Percentiles rank a stretch among this genome's conserved stretches.
phyloP scores from a whole-genome alignment of 2,888 invertebrate genomes.

The Drosophila siamana region DNA sequence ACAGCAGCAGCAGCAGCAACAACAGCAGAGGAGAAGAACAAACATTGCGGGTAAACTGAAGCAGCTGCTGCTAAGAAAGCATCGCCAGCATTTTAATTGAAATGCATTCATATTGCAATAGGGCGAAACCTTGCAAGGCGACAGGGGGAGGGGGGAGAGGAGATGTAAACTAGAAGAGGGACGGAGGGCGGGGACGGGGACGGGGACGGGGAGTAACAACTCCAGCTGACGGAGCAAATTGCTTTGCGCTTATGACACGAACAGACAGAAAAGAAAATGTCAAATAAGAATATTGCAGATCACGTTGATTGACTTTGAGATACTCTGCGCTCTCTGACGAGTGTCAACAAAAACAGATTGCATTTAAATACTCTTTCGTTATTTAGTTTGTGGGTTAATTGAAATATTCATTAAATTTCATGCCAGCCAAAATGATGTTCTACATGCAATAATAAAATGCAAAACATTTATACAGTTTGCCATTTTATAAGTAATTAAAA shows the following conservation, averaged over 20 bases:
- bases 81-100: conserved; percentile 69
- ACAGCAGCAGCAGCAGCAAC: too few species aligned
- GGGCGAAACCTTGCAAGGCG: conserved; percentile 31
- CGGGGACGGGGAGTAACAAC: conserved; percentile 21
- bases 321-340: conserved; percentile 12
- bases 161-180: neutral
- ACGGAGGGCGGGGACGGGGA: neutral
- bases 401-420: too few species aligned
- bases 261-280: conserved; percentile 48
- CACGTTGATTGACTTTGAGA: neutral
- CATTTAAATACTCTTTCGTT: neutral
- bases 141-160: too few species aligned
- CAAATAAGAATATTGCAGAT: conserved; percentile 22
- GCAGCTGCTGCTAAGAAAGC: conserved; percentile 70
- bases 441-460: too few species aligned
- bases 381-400: neutral
- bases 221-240: conserved; percentile 70
- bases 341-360: neutral
- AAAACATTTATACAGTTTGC: too few species aligned
- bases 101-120: conserved; percentile 76
- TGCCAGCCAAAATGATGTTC: too few species aligned
- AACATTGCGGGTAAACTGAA: conserved; percentile 44
- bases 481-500: too few species aligned
- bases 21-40: conserved; percentile 23
- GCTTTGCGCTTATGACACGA: conserved; percentile 75